phyloP scores from a whole-genome alignment of 1,140 invertebrate species.

The Episyrphus balteatus region DNA sequence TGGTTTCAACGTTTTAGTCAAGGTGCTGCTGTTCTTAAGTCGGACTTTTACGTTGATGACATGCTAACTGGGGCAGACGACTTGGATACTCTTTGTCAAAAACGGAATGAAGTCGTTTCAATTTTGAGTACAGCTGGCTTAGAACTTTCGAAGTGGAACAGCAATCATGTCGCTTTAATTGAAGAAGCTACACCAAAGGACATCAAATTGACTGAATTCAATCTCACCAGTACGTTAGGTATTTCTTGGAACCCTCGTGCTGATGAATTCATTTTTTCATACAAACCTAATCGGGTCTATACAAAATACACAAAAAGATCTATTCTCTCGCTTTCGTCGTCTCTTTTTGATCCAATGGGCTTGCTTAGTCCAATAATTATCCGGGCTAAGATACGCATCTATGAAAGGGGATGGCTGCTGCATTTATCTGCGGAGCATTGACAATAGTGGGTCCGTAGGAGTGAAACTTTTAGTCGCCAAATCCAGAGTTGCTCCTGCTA shows the following conservation, averaged over 20 bases:
- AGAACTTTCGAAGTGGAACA: too few relatives aligned
- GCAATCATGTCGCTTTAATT: too few relatives aligned
- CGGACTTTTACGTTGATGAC: not conserved
- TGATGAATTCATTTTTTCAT: not conserved
- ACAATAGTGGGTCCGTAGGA: not conserved
- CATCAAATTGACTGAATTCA: not conserved
- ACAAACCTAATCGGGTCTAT: not conserved
- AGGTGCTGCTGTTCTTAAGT: not conserved
- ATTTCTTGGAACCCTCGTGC: not conserved
- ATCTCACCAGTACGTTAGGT: not conserved
- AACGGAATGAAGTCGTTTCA: not conserved
- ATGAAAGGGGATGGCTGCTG: conserved; percentile 1
- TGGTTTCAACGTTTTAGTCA: not conserved
- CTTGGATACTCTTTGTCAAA: too few relatives aligned
- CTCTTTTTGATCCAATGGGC: too few relatives aligned
- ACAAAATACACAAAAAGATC: conserved; percentile 2
- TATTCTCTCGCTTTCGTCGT: too few relatives aligned
- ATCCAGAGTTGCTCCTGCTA: conserved; percentile 1
- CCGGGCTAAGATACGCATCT: too few relatives aligned
- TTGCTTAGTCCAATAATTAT: too few relatives aligned
- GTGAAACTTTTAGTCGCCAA: not conserved
- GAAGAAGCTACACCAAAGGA: too few relatives aligned
- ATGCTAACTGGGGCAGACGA: too few relatives aligned
- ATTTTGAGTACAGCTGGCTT: not conserved
- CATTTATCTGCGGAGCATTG: conserved; percentile 3